Percentiles rank a stretch among this genome's conserved stretches.
Evolutionary conservation across 2,888 invertebrate genomes (phyloP).

Genomic region (Ectemnius lituratus): DNA sequence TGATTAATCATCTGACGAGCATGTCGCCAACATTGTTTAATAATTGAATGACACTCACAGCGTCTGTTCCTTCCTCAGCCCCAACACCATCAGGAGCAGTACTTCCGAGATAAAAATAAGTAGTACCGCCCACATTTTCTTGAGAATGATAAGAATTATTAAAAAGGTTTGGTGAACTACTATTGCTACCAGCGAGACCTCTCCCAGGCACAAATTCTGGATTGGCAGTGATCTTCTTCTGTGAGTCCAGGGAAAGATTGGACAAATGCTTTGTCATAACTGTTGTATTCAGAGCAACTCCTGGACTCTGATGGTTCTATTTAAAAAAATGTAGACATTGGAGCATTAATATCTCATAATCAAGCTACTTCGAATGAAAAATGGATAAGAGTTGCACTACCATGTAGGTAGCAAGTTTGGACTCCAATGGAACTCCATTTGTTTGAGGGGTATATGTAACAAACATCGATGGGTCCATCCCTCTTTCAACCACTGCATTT

Average conservation of each 20-base stretch:
- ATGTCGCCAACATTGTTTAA: neutral
- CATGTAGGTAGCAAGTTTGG: conserved; percentile 92
- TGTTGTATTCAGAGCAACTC: conserved; percentile 66
- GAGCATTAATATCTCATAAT: conserved; percentile 19
- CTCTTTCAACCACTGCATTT: conserved; percentile 74
- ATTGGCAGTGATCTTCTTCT: conserved; percentile 71
- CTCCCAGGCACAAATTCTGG: conserved; percentile 75
- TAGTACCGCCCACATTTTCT: conserved; percentile 96
- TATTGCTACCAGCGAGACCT: conserved; percentile 72
- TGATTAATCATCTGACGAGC: neutral
- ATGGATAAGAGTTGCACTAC: conserved; percentile 75
- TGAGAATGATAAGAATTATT: conserved; percentile 79
- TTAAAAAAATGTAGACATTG: conserved; percentile 11
- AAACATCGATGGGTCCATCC: conserved; percentile 87
- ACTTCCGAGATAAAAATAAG: conserved; percentile 91
- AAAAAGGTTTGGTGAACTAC: conserved; percentile 74
- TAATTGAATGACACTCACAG: conserved; percentile 57
- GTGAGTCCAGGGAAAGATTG: conserved; percentile 73
- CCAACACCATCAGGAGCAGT: conserved; percentile 66
- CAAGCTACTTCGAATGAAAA: conserved; percentile 28
- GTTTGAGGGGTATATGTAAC: conserved; percentile 83
- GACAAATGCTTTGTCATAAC: conserved; percentile 75
- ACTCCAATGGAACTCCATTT: conserved; percentile 89
- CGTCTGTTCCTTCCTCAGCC: conserved; percentile 69
- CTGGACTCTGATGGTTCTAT: conserved; percentile 75